Conservation (phyloP, 2,888 invertebrate genomes). For the Eupithecia abbreviata region DNA sequence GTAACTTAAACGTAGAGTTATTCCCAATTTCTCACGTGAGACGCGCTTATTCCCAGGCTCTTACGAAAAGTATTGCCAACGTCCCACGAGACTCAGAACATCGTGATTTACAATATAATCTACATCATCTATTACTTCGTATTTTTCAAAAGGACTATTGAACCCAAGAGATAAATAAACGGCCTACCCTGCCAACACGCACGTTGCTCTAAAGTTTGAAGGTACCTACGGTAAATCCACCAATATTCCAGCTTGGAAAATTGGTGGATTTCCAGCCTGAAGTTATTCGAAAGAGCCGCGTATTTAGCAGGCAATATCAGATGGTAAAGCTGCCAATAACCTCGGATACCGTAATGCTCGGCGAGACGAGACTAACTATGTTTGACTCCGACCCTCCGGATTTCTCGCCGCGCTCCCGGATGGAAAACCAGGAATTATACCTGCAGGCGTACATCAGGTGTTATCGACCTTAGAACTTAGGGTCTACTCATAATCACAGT, state of each 20-base stretch:
- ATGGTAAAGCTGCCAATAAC: not conserved
- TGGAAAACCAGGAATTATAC: constrained; percentile 7
- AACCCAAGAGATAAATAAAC: not conserved
- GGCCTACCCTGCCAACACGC: not conserved
- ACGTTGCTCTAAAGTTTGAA: not conserved
- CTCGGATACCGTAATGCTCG: not conserved
- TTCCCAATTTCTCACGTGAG: no score
- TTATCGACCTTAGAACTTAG: not conserved
- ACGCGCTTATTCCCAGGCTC: no score
- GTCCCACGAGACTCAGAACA: no score
- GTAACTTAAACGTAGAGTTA: no score
- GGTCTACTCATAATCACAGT: not conserved
- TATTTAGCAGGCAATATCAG: not conserved
- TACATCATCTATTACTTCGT: not conserved
- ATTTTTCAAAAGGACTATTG: not conserved
- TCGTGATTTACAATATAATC: no score
- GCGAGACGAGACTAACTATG: constrained; percentile 1
- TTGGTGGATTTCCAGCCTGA: no score
- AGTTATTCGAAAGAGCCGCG: not conserved
- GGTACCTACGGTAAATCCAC: not conserved
- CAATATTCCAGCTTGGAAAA: not conserved
- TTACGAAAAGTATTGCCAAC: no score
- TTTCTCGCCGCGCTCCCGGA: not conserved
- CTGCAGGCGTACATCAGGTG: not conserved
- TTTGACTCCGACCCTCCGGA: not conserved